A percentile compares a stretch with the other conserved stretches of the same genome.
Evolutionary conservation across 2,113 vertebrate species (phyloP).

Genomic region (Scomber colias): DNA sequence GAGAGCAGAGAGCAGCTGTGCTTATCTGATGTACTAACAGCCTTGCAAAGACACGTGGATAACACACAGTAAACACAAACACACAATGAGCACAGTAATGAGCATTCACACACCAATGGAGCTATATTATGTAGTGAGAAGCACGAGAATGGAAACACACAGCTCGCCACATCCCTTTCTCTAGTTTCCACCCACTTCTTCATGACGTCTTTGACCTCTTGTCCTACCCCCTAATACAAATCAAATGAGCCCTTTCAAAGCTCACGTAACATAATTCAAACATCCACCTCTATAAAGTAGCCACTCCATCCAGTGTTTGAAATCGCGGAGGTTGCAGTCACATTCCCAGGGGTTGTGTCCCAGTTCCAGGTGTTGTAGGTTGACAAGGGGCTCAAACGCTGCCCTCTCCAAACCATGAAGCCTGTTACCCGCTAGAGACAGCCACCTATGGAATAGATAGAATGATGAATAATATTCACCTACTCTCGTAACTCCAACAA

Average conservation of each 20-base stretch:
- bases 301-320: slow-evolving; percentile 99
- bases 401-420: slow-evolving; percentile 94
- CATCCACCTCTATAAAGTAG: slow-evolving; percentile 94
- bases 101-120: slow-evolving; percentile 29
- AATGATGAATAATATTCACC: neutral
- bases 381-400: slow-evolving; percentile 93
- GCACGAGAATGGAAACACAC: slow-evolving; percentile 13
- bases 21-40: slow-evolving; percentile 68
- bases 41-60: slow-evolving; percentile 45
- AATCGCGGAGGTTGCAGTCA: slow-evolving; percentile 96
- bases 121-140: slow-evolving; percentile 9
- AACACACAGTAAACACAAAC: slow-evolving; percentile 20
- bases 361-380: slow-evolving; percentile 93
- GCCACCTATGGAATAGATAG: slow-evolving; percentile 79
- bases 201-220: neutral
- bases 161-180: neutral
- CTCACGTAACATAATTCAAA: slow-evolving; percentile 20
- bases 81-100: slow-evolving; percentile 39
- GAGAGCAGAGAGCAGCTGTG: slow-evolving; percentile 66
- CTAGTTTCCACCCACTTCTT: slow-evolving; percentile 3
- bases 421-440: slow-evolving; percentile 94
- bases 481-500: neutral
- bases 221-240: neutral
- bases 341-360: slow-evolving; percentile 99
- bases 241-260: slow-evolving; percentile 27